A percentile compares a stretch with the other conserved stretches of the same genome.
Conservation (phyloP, 2,113 vertebrate species). For the Peromyscus polionotus region DNA sequence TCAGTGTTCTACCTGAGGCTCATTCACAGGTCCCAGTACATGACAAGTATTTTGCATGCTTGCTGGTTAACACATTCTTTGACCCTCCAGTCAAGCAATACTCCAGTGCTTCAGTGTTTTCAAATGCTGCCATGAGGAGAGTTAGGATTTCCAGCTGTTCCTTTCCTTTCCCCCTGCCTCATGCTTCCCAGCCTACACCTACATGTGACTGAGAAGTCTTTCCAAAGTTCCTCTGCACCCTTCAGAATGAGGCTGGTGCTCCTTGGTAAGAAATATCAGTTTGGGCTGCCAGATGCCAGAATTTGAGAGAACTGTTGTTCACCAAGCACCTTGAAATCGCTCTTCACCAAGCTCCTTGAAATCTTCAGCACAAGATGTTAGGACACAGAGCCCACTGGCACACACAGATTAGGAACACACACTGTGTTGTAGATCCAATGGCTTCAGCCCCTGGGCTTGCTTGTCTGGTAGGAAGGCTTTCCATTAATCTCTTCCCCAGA, state of each 20-base stretch:
- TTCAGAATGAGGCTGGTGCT: not conserved
- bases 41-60: not conserved
- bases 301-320: conserved; percentile 64
- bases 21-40: not conserved
- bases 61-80: not conserved
- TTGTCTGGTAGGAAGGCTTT: conserved; percentile 61
- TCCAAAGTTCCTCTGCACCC: not conserved
- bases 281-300: conserved; percentile 38
- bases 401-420: conserved; percentile 59
- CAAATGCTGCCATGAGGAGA: not conserved
- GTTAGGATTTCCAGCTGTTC: not conserved
- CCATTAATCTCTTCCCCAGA: conserved; percentile 59
- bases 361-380: conserved; percentile 18
- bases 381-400: conserved; percentile 27
- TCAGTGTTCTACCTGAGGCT: not conserved
- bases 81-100: not conserved
- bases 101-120: not conserved
- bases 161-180: not conserved
- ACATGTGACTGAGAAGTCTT: not conserved
- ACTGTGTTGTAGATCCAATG: not conserved
- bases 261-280: not conserved
- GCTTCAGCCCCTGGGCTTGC: conserved; percentile 34
- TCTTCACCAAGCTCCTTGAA: conserved; percentile 58
- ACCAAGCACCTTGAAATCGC: conserved; percentile 62
- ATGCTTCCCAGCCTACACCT: rapidly evolving